Evolutionary conservation across 2,888 invertebrate species (phyloP), one percentile per base, ranked within the genome.

Genomic region (Melinaea menophilus): DNA sequence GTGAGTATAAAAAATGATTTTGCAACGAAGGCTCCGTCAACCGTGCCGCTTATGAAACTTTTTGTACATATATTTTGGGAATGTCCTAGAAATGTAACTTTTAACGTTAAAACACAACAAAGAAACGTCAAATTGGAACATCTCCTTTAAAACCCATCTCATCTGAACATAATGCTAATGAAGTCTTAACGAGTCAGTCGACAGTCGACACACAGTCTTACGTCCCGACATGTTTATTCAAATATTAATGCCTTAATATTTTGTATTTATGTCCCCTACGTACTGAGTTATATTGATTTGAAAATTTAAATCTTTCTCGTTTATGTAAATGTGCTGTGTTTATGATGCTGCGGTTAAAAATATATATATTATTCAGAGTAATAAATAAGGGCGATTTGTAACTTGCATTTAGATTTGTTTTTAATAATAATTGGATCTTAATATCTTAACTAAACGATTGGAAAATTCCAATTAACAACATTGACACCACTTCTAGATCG

Each of bases 191-290:
- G 71, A 71, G 66, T 71, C 73, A 74, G 79, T 75, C 75, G 73
- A 75, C 75, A 76, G 78, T 81, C 83, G 81, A 69, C 71, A 67
- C 77, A 72, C 75, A 75, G 76, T 74, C 78, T 78, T 72, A 75
- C 75, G 67, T 71, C 68, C 66, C 76, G 82, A 85, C 86, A 83
- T 87, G 87, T 86, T 88, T 88, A 88, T 88, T 86, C 82, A 86
- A 83, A 86, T 84, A 81, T 82, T 81, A 85, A 83, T 84, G 79
- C 79, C 74, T 78, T 84, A 84, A 86, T 87, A 84, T 85, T 82
- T 81, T 73, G 82, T 83, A 85, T 83, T 83, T 86, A 85, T 81
- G 73, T 75, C 74, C 69, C 70, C 69, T 62, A 60, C 59, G 59
- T 66, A 69, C 69, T 73, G 75, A 75, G 72, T 76, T 73, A 71